These are phyloP conservation scores for Ailurus styani DNA, from an alignment of 2,113 vertebrate genomes.

Conservation along the genomic window DNA sequence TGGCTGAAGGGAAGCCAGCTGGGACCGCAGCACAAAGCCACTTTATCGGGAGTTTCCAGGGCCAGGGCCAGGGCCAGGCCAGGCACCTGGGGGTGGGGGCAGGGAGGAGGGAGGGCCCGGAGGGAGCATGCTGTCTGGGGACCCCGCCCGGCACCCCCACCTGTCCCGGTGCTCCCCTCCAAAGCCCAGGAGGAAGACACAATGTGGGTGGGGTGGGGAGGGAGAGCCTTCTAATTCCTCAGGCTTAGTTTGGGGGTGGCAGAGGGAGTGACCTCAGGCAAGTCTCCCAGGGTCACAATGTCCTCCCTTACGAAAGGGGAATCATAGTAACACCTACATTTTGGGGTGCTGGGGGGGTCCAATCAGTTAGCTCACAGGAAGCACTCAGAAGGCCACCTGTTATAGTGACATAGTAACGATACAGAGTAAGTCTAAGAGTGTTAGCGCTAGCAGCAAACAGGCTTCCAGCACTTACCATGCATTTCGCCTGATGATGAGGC, in stretches of 20 bases:
- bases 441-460: not conserved
- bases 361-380: not conserved
- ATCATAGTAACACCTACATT: not conserved
- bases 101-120: not conserved
- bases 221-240: not conserved
- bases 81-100: not conserved
- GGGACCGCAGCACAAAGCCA: not conserved
- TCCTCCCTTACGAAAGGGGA: not conserved
- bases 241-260: not conserved
- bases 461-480: not conserved
- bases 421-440: rapidly evolving
- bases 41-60: slow-evolving; percentile 48
- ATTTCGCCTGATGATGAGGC: not conserved
- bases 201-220: too few species aligned
- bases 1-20: slow-evolving; percentile 13
- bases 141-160: not conserved
- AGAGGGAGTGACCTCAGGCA: not conserved
- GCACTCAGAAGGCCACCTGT: not conserved
- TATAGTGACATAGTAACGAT: too few species aligned
- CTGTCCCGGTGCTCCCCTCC: not conserved
- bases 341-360: not conserved
- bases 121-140: not conserved
- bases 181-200: not conserved
- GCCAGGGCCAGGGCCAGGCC: not conserved
- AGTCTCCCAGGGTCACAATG: not conserved